Conservation (phyloP, 2,797 vertebrate genomes). For the Argya squamiceps region DNA sequence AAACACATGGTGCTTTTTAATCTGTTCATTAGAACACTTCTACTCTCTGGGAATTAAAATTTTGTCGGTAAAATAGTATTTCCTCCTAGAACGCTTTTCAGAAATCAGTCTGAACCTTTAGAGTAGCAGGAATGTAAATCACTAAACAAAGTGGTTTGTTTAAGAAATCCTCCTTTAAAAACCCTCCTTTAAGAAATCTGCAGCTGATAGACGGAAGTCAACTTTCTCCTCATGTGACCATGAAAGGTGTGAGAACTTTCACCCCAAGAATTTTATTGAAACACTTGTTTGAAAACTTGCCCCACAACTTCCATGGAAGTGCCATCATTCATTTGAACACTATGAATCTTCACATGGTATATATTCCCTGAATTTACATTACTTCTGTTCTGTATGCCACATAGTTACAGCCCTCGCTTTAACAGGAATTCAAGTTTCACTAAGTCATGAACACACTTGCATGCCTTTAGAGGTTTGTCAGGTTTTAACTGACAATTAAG, state of each 20-base stretch:
- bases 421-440: not conserved
- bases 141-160: not conserved
- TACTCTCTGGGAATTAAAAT: not conserved
- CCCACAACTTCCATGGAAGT: not conserved
- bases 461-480: not conserved
- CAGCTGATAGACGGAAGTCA: not conserved
- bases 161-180: no score
- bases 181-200: not conserved
- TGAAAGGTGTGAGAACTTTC: not conserved
- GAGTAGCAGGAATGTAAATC: not conserved
- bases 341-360: not conserved
- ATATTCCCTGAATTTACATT: not conserved
- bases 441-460: accelerated
- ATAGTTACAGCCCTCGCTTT: not conserved
- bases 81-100: not conserved
- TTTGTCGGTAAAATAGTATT: not conserved
- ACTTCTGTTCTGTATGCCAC: not conserved
- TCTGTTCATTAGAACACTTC: not conserved
- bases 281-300: not conserved
- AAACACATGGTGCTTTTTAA: not conserved
- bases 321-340: not conserved
- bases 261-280: not conserved
- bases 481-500: not conserved
- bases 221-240: not conserved
- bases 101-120: not conserved